phyloP scores from a whole-genome alignment of 2,113 vertebrate species.

The Pachycephala philippinensis region DNA sequence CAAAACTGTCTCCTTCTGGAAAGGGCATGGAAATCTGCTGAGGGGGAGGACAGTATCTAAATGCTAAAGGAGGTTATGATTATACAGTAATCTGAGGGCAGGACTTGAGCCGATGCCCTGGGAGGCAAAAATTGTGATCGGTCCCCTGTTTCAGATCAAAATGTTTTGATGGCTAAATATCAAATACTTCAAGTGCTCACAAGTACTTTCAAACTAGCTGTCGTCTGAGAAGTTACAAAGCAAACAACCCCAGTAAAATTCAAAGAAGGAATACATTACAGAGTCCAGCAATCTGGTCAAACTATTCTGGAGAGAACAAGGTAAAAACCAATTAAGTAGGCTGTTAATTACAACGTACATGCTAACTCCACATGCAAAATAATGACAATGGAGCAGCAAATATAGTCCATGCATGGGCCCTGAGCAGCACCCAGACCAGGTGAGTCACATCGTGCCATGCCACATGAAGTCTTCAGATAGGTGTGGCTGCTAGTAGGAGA shows the following conservation, averaged over 20 bases:
- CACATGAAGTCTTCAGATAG: neutral
- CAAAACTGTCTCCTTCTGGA: neutral
- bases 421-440: neutral
- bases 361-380: neutral
- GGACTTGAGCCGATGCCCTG: neutral
- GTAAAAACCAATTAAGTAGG: neutral
- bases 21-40: neutral
- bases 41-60: neutral
- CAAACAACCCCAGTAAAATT: neutral
- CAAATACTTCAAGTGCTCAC: neutral
- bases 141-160: neutral
- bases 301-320: neutral
- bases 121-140: neutral
- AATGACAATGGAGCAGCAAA: neutral
- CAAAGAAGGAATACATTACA: neutral
- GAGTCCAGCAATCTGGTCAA: neutral
- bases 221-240: neutral
- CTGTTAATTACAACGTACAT: neutral
- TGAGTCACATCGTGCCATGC: neutral
- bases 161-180: neutral
- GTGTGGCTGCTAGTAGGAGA: neutral
- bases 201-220: neutral
- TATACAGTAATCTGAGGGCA: neutral
- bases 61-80: neutral
- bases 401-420: neutral